Evolutionary conservation across 2,113 vertebrate species (phyloP).

Genomic region (Jacana jacana): DNA sequence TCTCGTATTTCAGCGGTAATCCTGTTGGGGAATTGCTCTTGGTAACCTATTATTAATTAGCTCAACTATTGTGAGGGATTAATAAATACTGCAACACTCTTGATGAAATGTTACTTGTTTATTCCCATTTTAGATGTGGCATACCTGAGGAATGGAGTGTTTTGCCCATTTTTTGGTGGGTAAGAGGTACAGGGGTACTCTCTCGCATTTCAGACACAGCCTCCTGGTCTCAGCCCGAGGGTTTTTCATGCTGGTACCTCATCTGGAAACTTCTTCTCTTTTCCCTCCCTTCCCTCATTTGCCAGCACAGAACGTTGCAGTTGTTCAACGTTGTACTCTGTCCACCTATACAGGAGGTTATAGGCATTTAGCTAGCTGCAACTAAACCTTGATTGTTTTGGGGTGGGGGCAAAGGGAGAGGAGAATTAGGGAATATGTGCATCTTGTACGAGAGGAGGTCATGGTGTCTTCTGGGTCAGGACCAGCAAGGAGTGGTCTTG

Average conservation of each 20-base stretch:
- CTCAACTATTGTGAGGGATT: background rate
- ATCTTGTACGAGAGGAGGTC: background rate
- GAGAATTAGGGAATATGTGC: background rate
- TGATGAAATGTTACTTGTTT: background rate
- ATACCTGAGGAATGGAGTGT: background rate
- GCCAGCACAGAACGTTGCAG: background rate
- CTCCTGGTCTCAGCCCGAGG: background rate
- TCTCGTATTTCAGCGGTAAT: background rate
- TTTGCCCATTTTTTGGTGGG: background rate
- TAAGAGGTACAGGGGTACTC: background rate
- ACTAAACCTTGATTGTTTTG: no score
- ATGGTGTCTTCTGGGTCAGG: background rate
- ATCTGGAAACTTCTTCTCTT: background rate
- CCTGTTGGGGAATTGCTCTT: background rate
- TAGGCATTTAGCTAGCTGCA: background rate
- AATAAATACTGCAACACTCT: background rate
- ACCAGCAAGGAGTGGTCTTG: rapidly evolving
- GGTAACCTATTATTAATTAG: background rate
- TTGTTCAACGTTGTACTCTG: background rate
- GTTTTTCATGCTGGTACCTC: background rate
- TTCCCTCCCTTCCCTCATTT: background rate
- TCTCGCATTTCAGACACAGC: background rate
- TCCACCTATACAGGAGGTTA: background rate
- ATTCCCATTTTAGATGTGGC: background rate
- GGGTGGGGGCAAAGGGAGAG: background rate